These are phyloP conservation scores for Mesocentrotus franciscanus DNA, from an alignment of 53 echinoderm and acorn worm genomes.

Conservation along the genomic window DNA sequence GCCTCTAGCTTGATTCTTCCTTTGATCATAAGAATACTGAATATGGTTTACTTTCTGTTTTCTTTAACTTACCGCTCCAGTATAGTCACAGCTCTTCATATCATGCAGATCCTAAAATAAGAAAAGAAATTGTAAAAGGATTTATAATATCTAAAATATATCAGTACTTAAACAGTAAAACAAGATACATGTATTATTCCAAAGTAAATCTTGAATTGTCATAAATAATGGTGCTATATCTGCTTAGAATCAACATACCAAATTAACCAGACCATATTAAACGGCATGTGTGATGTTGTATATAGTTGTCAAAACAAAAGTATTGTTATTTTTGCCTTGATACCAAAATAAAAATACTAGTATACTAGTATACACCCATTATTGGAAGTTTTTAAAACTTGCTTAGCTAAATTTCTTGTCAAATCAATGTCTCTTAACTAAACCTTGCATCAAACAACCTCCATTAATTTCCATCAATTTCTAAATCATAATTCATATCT, in stretches of 20 bases:
- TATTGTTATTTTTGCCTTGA: not conserved
- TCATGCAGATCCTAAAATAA: slow-evolving; percentile 43
- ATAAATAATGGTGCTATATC: not conserved
- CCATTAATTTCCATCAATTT: too few species aligned
- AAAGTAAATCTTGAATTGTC: not conserved
- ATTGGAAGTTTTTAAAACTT: not conserved
- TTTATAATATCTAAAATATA: not conserved
- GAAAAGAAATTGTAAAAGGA: not conserved
- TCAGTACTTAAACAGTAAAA: not conserved
- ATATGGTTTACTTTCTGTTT: not conserved
- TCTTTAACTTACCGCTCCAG: slow-evolving; percentile 37
- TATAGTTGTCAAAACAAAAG: not conserved
- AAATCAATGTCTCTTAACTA: too few species aligned
- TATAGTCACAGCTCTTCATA: slow-evolving; percentile 60
- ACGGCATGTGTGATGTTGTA: not conserved
- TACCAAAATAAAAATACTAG: too few species aligned
- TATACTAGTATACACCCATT: not conserved
- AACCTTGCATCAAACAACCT: too few species aligned
- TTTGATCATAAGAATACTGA: not conserved
- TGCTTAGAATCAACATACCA: not conserved
- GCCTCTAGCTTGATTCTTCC: not conserved
- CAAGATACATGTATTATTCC: not conserved
- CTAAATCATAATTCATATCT: too few species aligned
- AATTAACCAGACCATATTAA: not conserved
- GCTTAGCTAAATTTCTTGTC: too few species aligned